Evolutionary conservation across 2,113 vertebrate genomes (phyloP).

Genomic region (Perccottus glenii): DNA sequence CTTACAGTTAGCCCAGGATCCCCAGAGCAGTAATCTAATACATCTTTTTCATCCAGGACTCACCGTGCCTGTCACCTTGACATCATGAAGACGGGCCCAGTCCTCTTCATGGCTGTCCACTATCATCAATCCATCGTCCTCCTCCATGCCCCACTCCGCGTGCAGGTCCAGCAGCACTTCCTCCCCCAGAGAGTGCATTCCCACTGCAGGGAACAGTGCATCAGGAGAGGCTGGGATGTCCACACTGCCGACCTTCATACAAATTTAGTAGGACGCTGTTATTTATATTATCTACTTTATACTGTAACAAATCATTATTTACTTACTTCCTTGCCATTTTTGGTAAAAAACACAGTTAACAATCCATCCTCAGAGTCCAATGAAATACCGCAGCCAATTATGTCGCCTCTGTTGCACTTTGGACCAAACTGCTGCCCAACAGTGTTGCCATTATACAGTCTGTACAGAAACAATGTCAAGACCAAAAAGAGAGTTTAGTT

Average conservation of each 20-base stretch:
- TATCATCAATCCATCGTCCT: slow-evolving; percentile 92
- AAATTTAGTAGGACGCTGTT: not conserved
- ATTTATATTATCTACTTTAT: not conserved
- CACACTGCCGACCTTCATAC: slow-evolving; percentile 78
- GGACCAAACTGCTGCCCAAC: slow-evolving; percentile 93
- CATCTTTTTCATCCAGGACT: slow-evolving; percentile 47
- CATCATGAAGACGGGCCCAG: slow-evolving; percentile 90
- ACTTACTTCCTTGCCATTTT: slow-evolving; percentile 91
- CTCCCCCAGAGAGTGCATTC: slow-evolving; percentile 92
- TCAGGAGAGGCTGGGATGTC: slow-evolving; percentile 86
- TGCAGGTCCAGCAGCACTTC: slow-evolving; percentile 91
- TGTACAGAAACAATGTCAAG: slow-evolving; percentile 51
- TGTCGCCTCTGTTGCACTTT: slow-evolving; percentile 91
- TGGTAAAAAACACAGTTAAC: slow-evolving; percentile 93
- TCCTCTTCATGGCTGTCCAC: slow-evolving; percentile 94
- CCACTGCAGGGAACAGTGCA: slow-evolving; percentile 89
- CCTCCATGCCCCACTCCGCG: slow-evolving; percentile 85
- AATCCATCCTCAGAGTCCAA: slow-evolving; percentile 87
- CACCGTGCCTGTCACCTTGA: slow-evolving; percentile 87
- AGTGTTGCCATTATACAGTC: slow-evolving; percentile 91
- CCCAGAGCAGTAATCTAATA: not conserved
- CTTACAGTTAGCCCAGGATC: too few relatives aligned
- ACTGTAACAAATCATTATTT: too few relatives aligned
- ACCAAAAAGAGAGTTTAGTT: too few relatives aligned
- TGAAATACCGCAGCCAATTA: slow-evolving; percentile 91